Base-by-base conservation (phyloP, 1,140 invertebrate species). In the Orussus abietinus region DNA sequence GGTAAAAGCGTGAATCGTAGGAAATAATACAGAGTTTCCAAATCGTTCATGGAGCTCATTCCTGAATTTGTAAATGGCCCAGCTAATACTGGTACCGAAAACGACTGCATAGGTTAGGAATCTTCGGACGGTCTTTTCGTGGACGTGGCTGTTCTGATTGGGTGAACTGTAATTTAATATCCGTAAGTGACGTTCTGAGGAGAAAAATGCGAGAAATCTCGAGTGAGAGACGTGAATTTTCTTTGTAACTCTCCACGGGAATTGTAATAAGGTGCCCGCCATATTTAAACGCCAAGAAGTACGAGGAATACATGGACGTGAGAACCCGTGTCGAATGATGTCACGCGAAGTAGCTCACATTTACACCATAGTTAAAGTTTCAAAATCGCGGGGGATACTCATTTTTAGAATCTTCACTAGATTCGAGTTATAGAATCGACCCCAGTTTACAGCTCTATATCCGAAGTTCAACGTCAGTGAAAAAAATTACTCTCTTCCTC, bases 1-100 rank as follows among this genome's bases (percentile, higher is more conserved):
- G 36, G 42, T 31, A 1, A 69, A 65, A 2, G 77, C 77, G 22
- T 53, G 37, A 25, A 69, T 42, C 14, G 18, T 15, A 1, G 62
- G 60, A 4, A 62, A 36, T 14, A 49, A 28, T 15, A 7, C 19
- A 4, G 2, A 40, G 11, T 38, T 26, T 22, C 28, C 3, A 42
- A 22, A 20, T 36, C 35, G n/a, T n/a, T 37, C 15, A 1, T 25
- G 11, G 5, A 38, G 19, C 19, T 53, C 20, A 18, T 52, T 29
- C 18, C 53, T 58, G 47, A 50, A 56, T 9, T 57, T 57, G 3
- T 53, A 58, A 10, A 53, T 30, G 25, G 43, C 32, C 31, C 60
- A 72, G 35, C 59, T 57, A 30, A 59, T n/a, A 11, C 47, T 38
- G 4, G 59, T 53, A 3, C 51, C 47, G n/a, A 57, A 38, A 10